Base-by-base conservation (phyloP, 2,888 invertebrate species). In the Aethes cnicana region DNA sequence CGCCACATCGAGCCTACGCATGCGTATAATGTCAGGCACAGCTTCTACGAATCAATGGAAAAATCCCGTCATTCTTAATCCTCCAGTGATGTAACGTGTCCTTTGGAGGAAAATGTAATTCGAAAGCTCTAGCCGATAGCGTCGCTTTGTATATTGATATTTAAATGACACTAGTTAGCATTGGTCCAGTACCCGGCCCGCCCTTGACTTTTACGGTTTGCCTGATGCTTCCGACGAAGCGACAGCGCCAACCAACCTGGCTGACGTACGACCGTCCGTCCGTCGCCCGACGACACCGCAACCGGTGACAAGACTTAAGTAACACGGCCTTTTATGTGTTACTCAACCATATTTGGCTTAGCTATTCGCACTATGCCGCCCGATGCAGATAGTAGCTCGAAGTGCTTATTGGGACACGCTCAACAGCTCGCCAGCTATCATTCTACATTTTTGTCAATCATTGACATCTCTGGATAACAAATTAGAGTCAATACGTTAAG, bases 81-180 rank as follows among this genome's bases (percentile, higher is more conserved):
- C 53, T 25, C 53, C 47, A 57, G 57, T 59, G 61, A 65, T 62
- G 59, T 56, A 46, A 57, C 58, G 58, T 71, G 80, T 81, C 79
- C 81, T 78, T 78, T 76, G 71, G 60, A 69, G 59, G 72, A 78
- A 81, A 66, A 84, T 81, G n/a, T n/a, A n/a, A 80, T 85, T 86
- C 76, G 86, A 87, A 89, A 89, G 87, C 80, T 75, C 77, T 72
- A 72, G 47, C 59, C 56, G 62, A 67, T 63, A 60, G 64, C 63
- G 69, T 59, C n/a, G 72, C 69, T 70, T 62, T 67, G 67, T 73
- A 69, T 72, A 72, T 69, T 62, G 87, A 70, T 89, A 84, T 89
- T 88, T 89, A 89, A 89, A 89, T 86, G 85, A 84, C 88, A 89
- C 86, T 74, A 83, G 88, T 89, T 89, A 79, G 84, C 88, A 89